phyloP scores from a whole-genome alignment of 2,797 vertebrate genomes.

The Channa striata region DNA sequence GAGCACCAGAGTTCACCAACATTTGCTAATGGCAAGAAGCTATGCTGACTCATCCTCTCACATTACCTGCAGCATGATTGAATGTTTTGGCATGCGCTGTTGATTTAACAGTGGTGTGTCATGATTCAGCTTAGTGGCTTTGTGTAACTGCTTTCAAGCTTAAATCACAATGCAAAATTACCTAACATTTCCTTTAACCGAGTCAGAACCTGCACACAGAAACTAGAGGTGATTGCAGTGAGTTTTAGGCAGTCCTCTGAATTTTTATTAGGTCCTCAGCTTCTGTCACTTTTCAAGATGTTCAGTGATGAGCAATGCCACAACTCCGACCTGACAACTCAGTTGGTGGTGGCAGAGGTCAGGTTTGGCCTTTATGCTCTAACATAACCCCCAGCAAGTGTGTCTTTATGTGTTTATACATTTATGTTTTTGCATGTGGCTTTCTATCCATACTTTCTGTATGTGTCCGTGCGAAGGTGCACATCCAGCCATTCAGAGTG shows the following conservation, averaged over 20 bases:
- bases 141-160: conserved; percentile 1
- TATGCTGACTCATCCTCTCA: conserved; percentile 16
- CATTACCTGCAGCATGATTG: not conserved
- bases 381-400: conserved; percentile 8
- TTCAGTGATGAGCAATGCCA: no score
- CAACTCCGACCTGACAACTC: not conserved
- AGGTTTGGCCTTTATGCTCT: conserved; percentile 20
- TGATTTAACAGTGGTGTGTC: not conserved
- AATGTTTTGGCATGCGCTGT: conserved; percentile 13
- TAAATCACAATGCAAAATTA: conserved; percentile 4
- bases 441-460: conserved; percentile 4
- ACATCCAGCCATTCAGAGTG: conserved; percentile 1
- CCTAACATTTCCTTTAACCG: not conserved
- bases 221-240: not conserved
- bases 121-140: not conserved
- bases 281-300: not conserved
- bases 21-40: not conserved
- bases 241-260: not conserved
- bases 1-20: not conserved
- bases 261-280: not conserved
- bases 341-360: conserved; percentile 24
- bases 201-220: not conserved
- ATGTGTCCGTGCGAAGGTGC: conserved; percentile 21
- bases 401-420: conserved; percentile 15
- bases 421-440: conserved; percentile 15